Base-by-base conservation (phyloP, 2,888 invertebrate species). In the Aleiodes testaceus region DNA sequence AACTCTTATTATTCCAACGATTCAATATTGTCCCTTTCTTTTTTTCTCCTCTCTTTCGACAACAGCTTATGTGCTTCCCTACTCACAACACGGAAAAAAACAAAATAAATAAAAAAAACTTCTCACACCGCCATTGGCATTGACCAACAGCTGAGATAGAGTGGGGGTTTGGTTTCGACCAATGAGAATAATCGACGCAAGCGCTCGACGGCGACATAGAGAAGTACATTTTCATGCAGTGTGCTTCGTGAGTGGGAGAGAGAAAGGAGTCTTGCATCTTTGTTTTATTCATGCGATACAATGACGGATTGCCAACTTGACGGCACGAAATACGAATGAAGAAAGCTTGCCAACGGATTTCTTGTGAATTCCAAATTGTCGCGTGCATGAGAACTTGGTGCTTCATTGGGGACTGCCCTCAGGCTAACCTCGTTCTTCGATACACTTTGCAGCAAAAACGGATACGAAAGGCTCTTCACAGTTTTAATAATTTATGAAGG, bases 121-220 rank as follows among this genome's bases (percentile, higher is more conserved):
- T 59, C 6, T 59, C 59, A 36, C 36, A 14, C 16, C 14, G 16
- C 42, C 59, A 59, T 36, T 59, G 59, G 59, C 59, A 59, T 42
- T 59, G 59, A 36, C 36, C 14, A 18, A 59, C 14, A 9, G 12
- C 18, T 42, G 14, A 11, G 7, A 16, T 12, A n/a, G 18, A 16
- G 42, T 26, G 59, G 16, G 42, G 59, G 36, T 16, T 16, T 18
- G 16, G 16, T 18, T 36, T 7, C 36, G 42, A 18, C 59, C 59
- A 59, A 59, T 59, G 11, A 42, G 9, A 36, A 9, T 36, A 36
- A 36, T 11, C 9, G 36, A 6, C 11, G 36, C 7, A 11, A 36
- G 36, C 36, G 36, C 36, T 36, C 36, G 7, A 36, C 36, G 36
- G 36, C 9, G 36, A 11, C 36, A 36, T 9, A 9, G 7, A 36